Evolutionary conservation across 2,113 vertebrate genomes (phyloP).

Genomic region (Aptenodytes forsteri): DNA sequence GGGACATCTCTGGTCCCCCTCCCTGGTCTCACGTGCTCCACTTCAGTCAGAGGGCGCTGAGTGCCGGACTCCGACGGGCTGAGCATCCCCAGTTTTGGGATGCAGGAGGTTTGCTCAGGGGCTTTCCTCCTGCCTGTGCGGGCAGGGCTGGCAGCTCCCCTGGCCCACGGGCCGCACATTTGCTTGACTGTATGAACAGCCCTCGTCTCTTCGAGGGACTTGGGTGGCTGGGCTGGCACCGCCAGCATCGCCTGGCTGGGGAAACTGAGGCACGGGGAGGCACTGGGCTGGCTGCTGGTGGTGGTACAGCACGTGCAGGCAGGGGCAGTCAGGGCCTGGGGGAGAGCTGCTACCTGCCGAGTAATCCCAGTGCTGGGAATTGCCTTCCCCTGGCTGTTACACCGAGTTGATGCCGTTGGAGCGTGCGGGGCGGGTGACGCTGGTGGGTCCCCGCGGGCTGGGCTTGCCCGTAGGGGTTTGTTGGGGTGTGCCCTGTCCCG

Average conservation of each 20-base stretch:
- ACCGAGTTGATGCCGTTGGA: rapidly evolving
- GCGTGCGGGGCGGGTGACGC: rapidly evolving
- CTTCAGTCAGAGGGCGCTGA: background rate
- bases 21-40: rapidly evolving
- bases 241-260: background rate
- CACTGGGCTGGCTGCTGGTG: background rate
- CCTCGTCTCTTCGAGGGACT: background rate
- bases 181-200: too few relatives aligned
- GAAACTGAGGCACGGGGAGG: background rate
- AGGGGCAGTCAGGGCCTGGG: background rate
- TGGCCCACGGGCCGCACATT: rapidly evolving
- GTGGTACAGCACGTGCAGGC: background rate
- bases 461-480: rapidly evolving
- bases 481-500: background rate
- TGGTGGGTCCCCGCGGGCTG: rapidly evolving
- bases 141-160: background rate
- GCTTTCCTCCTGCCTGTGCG: background rate
- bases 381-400: background rate
- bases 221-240: background rate
- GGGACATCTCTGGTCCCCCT: background rate
- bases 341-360: background rate
- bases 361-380: background rate
- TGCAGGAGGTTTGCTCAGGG: background rate
- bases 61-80: background rate
- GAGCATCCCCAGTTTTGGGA: background rate